Conservation (phyloP, 2,113 vertebrate species). For the Crotalus horridus region DNA sequence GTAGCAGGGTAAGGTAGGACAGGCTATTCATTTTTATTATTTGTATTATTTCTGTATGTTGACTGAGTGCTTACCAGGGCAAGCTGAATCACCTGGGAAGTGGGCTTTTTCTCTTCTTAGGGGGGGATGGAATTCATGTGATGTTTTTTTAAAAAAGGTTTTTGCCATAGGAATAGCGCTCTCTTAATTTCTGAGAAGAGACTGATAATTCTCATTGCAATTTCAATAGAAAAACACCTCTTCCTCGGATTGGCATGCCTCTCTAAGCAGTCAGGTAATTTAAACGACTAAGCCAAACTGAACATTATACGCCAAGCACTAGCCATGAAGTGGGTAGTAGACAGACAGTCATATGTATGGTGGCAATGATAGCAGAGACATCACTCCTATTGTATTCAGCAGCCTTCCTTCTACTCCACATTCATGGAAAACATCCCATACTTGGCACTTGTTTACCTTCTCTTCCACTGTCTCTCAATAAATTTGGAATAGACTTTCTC, state of each 20-base stretch:
- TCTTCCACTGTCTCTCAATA: not conserved
- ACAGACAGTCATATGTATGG: not conserved
- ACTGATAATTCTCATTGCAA: not conserved
- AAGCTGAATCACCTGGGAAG: not conserved
- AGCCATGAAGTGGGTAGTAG: not conserved
- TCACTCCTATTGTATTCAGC: too few relatives aligned
- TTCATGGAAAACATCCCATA: too few relatives aligned
- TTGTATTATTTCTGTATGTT: not conserved
- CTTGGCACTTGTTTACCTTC: not conserved
- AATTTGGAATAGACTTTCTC: not conserved
- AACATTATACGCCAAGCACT: not conserved
- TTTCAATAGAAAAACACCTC: not conserved
- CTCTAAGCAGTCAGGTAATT: not conserved
- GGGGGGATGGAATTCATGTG: not conserved
- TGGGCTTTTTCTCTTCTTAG: not conserved
- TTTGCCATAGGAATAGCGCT: not conserved
- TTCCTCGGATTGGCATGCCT: not conserved
- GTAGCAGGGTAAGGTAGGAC: not conserved
- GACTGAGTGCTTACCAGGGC: not conserved
- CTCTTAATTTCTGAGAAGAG: not conserved
- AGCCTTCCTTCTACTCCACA: too few relatives aligned
- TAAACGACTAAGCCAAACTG: not conserved
- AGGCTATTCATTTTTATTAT: not conserved
- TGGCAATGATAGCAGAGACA: not conserved
- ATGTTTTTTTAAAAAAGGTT: not conserved